Percentiles rank a stretch among this genome's conserved stretches.
phyloP scores from a whole-genome alignment of 2,113 vertebrate species.

The Phyllopteryx taeniolatus region DNA sequence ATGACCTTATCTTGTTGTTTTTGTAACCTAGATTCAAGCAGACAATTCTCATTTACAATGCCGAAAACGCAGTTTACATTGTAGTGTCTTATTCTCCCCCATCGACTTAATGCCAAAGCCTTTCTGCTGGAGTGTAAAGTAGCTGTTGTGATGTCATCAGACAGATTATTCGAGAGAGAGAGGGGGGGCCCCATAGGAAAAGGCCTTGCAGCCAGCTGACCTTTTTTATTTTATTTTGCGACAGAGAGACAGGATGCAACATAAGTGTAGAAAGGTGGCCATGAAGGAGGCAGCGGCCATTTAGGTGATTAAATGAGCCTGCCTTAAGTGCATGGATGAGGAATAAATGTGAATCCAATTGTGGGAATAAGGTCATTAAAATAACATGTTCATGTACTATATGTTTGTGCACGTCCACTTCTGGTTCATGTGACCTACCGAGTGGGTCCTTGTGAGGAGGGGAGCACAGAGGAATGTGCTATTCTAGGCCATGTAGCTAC shows the following conservation, averaged over 20 bases:
- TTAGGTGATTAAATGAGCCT: neutral
- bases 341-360: neutral
- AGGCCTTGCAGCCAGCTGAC: conserved; percentile 8
- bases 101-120: conserved; percentile 1
- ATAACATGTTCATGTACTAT: neutral
- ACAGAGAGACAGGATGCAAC: conserved; percentile 8
- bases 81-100: neutral
- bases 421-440: conserved; percentile 65
- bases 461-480: conserved; percentile 68
- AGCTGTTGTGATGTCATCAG: conserved; percentile 6
- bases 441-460: conserved; percentile 56
- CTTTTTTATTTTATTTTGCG: conserved; percentile 3
- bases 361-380: neutral
- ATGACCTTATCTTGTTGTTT: neutral
- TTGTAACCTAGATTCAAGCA: neutral
- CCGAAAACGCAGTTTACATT: neutral
- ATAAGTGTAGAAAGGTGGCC: neutral
- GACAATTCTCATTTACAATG: neutral
- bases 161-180: neutral
- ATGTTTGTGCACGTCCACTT: conserved; percentile 21
- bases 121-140: conserved; percentile 5
- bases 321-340: neutral
- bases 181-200: conserved; percentile 7
- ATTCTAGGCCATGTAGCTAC: conserved; percentile 66
- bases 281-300: neutral